Base-by-base conservation (phyloP, 53 echinoderm and acorn worm species). In the Luidia sarsii region DNA sequence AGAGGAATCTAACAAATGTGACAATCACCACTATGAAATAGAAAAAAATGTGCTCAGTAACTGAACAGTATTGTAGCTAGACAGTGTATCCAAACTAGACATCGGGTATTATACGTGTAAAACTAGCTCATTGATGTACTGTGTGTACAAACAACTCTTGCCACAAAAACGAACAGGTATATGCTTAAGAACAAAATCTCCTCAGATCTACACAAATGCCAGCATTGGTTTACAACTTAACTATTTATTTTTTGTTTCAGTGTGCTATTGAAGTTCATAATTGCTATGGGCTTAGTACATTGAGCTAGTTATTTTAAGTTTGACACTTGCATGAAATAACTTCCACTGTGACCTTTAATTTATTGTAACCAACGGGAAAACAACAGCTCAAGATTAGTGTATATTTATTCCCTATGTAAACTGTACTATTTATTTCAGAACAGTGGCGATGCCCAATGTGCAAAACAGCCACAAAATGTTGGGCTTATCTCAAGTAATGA, bases 341-440 rank as follows among this genome's bases (percentile, higher is more conserved):
- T 59, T 48, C n/a, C n/a, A n/a, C n/a, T n/a, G n/a, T 60, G 61
- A 61, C 45, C 77, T 77, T 67, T 68, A 60, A 77, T 59, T 77
- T 77, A 62, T 77, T 77, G 77, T 77, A 77, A 77, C 46, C 77
- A 60, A 61, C 46, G 77, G 77, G 77, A 31, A 24, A 6, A 10
- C 4, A 16, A 30, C 48, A 21, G 13, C 77, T 46, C 67, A 8
- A 67, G 60, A 59, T 60, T 60, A 60, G 15, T 39, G 48, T 77
- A 61, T 77, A 77, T 77, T 77, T 77, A 77, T 77, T 77, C 60
- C 60, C 55, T 77, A 35, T 46, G 48, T 41, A 41, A 41, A 61
- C 60, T 77, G 77, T 77, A 77, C 77, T 77, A 77, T 77, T 77
- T 77, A 77, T 77, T 77, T 77, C 61, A 20, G 45, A 39, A 38